phyloP scores from a whole-genome alignment of 2,113 vertebrate species.

The Passer domesticus region DNA sequence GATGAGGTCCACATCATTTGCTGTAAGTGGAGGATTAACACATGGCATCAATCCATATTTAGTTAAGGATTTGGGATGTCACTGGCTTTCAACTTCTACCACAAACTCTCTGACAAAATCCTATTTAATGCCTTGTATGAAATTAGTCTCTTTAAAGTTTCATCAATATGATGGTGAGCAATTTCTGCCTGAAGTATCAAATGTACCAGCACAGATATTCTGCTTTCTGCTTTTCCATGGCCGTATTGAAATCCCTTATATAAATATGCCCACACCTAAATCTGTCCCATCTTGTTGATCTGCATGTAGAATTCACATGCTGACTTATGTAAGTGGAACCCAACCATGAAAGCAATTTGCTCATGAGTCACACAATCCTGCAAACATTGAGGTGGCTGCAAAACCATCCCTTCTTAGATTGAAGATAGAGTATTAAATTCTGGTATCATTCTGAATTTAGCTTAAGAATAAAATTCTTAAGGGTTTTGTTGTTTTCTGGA shows the following conservation, averaged over 20 bases:
- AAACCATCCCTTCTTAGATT: conserved; percentile 55
- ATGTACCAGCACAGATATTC: background rate
- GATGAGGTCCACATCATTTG: conserved; percentile 1
- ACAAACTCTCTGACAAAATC: conserved; percentile 20
- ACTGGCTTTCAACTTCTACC: conserved; percentile 24
- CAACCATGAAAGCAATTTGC: conserved; percentile 67
- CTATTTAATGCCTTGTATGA: conserved; percentile 31
- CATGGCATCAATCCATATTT: conserved; percentile 46
- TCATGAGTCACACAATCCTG: conserved; percentile 73
- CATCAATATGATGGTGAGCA: conserved; percentile 29
- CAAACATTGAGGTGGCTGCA: conserved; percentile 66
- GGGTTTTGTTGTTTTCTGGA: background rate
- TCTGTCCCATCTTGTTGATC: conserved; percentile 75
- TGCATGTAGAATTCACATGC: conserved; percentile 73
- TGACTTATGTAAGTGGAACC: conserved; percentile 67
- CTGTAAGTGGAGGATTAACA: conserved; percentile 37
- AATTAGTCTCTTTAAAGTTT: conserved; percentile 46
- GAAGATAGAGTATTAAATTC: conserved; percentile 50
- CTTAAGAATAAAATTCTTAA: conserved; percentile 14
- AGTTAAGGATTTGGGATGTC: conserved; percentile 59
- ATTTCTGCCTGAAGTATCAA: conserved; percentile 33
- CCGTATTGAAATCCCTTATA: conserved; percentile 58
- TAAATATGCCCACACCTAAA: conserved; percentile 75
- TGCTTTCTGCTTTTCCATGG: conserved; percentile 6
- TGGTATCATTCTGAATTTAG: conserved; percentile 38